These are phyloP conservation scores for Elachura formosa DNA, from an alignment of 2,113 vertebrate species.

Conservation along the genomic window DNA sequence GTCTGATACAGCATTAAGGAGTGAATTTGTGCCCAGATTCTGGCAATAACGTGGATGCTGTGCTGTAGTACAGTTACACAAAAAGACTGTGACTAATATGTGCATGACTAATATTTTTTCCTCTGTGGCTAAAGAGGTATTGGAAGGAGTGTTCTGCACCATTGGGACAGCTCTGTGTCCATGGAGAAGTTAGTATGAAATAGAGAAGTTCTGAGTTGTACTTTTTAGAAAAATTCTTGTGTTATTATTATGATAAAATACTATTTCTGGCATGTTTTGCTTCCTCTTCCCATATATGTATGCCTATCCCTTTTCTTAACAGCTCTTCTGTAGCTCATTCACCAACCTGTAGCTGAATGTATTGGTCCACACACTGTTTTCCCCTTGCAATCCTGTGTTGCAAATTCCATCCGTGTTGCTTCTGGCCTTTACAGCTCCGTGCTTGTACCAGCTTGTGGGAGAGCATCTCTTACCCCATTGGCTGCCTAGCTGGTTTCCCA, in stretches of 20 bases:
- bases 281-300: accelerated
- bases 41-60: neutral
- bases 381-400: neutral
- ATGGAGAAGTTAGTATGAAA: neutral
- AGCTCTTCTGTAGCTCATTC: neutral
- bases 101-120: neutral
- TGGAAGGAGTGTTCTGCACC: neutral
- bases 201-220: neutral
- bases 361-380: neutral
- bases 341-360: neutral
- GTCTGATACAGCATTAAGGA: neutral
- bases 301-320: neutral
- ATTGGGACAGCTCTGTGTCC: neutral
- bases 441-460: accelerated
- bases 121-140: neutral
- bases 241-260: neutral
- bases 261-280: neutral
- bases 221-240: neutral
- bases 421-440: accelerated
- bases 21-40: neutral
- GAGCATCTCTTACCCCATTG: neutral
- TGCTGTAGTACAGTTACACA: neutral
- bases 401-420: accelerated
- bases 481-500: neutral
- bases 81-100: neutral